Percentiles rank a stretch among this genome's conserved stretches.
Evolutionary conservation across 1,140 invertebrate genomes (phyloP).

Genomic region (Oscheius sp.): DNA sequence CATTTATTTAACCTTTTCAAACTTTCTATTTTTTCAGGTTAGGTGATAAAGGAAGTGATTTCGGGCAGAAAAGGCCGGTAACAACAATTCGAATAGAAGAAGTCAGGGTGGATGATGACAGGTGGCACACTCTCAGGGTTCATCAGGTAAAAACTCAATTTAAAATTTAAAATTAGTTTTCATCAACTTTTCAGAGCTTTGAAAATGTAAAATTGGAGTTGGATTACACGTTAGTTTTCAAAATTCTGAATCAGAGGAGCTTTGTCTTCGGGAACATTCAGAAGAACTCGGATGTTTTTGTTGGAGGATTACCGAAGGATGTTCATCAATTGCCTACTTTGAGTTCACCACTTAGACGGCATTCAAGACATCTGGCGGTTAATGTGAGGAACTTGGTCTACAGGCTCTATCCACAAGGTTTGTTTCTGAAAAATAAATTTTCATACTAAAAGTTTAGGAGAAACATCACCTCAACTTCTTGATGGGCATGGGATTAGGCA

Average conservation of each 20-base stretch:
- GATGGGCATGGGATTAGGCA: conserved; percentile 52
- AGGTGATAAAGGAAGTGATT: conserved; percentile 74
- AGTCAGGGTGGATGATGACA: conserved; percentile 38
- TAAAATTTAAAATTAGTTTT: not conserved
- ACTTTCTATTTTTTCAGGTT: conserved; percentile 71
- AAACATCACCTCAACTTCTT: conserved; percentile 54
- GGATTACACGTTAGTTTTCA: conserved; percentile 53
- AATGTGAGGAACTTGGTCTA: conserved; percentile 54
- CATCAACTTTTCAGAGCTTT: conserved; percentile 46
- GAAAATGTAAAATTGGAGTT: conserved; percentile 57
- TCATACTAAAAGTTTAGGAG: conserved; percentile 36
- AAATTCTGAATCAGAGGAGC: conserved; percentile 72
- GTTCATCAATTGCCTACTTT: conserved; percentile 46
- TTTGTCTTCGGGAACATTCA: conserved; percentile 79
- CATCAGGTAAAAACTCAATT: not conserved
- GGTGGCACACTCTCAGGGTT: conserved; percentile 20
- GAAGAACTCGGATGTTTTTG: conserved; percentile 83
- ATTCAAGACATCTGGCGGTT: conserved; percentile 55
- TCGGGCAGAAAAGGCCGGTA: conserved; percentile 62
- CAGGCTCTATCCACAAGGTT: conserved; percentile 53
- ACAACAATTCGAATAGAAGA: conserved; percentile 49
- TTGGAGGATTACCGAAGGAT: conserved; percentile 79
- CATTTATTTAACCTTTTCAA: not conserved
- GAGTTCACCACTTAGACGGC: conserved; percentile 53
- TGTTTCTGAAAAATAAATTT: not conserved